Percentiles rank a stretch among this genome's conserved stretches.
These are phyloP conservation scores for Kryphioiulus occultus DNA, from an alignment of 2,888 invertebrate genomes.

Conservation along the genomic window DNA sequence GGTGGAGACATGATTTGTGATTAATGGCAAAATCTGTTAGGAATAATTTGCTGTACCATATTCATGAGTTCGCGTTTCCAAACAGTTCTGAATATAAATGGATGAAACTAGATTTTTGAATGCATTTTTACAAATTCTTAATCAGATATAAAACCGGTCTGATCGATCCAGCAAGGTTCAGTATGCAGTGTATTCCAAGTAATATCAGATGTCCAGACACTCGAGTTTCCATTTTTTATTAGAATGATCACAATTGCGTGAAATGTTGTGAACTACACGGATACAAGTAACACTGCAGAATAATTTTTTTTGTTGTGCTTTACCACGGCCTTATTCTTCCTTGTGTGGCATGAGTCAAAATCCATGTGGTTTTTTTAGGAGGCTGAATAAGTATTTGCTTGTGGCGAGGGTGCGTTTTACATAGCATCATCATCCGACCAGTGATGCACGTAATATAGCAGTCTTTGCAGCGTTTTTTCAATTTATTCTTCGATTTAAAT, in stretches of 20 bases:
- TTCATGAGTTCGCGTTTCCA: neutral
- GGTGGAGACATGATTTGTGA: no score
- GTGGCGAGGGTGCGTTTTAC: conserved; percentile 78
- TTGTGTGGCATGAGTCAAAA: conserved; percentile 78
- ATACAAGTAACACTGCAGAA: neutral
- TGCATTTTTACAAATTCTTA: neutral
- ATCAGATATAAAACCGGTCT: neutral
- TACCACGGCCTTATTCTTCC: conserved; percentile 67
- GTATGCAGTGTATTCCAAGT: no score
- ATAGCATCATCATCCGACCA: conserved; percentile 75
- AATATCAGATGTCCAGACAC: no score
- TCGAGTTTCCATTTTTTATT: no score
- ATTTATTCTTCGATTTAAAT: conserved; percentile 75
- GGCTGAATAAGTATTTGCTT: conserved; percentile 80
- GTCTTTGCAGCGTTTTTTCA: conserved; percentile 77
- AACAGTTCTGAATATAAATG: neutral
- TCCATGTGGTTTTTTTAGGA: conserved; percentile 75
- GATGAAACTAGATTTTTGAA: neutral
- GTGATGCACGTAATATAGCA: conserved; percentile 77
- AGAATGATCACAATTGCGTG: neutral
- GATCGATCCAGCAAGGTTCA: no score
- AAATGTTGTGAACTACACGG: neutral
- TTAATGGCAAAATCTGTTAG: neutral
- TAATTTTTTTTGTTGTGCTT: neutral
- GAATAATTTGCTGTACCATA: no score